Evolutionary conservation across 2,797 vertebrate species (phyloP), one percentile per base, ranked within the genome.

Genomic region (Pogonophryne albipinna): DNA sequence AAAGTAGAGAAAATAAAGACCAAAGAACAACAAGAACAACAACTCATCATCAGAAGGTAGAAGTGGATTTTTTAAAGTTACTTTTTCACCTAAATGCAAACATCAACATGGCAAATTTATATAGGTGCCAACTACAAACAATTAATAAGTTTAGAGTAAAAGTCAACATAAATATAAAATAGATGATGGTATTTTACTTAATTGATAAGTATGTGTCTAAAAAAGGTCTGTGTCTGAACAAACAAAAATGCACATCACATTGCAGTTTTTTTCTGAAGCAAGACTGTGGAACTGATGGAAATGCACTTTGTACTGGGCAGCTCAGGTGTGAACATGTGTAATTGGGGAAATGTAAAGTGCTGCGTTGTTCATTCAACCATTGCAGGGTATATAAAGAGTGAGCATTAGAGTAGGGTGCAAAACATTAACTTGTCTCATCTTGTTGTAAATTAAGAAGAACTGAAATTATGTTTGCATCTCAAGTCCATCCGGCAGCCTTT

Each of bases 251-350:
- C n/a, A n/a, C n/a, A 17, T 65, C 34, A 44, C 31, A 51, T 19
- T 59, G 38, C 17, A 20, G 13, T 45, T 58, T 27, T 1, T 45
- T 58, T 59, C 17, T 41, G 46, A 15, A 53, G 34, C 1, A 34
- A 6, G 6, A 38, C 34, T 38, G 34, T 38, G 8, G 34, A 38
- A 38, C 34, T 38, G 34, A 38, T 38, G 34, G 34, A 38, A 38
- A 38, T 38, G 34, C 34, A 38, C 34, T 38, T 52, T 62, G 57
- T 31, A 66, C 57, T 60, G 76, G 79, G 59, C 76, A 72, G 46
- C 56, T 86, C 81, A 86, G 68, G 60, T 74, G 82, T 64, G 77
- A 81, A 74, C 46, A 44, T 59, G 60, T 76, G 65, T 74, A 87
- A 78, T 44, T 83, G 65, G 66, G 67, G 76, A 42, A 80, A 82